These are phyloP conservation scores for Tupiocoris notatus DNA, from an alignment of 2,888 invertebrate genomes.

Conservation along the genomic window DNA sequence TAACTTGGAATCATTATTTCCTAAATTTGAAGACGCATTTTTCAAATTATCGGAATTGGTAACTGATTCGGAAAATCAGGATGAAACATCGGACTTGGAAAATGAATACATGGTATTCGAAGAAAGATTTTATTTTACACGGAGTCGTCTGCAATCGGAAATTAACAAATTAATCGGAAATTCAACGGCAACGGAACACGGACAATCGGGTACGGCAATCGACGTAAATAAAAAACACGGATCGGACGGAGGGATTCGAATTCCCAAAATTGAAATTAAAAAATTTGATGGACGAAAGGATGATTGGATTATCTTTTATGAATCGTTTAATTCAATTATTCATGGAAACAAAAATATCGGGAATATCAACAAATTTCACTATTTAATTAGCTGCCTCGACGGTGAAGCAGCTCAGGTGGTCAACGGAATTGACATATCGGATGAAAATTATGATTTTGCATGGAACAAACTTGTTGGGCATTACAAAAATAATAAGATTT, in stretches of 20 bases:
- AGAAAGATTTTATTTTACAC: neutral
- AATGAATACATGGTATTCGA: neutral
- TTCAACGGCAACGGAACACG: neutral
- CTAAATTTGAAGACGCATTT: neutral
- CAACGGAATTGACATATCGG: conserved; percentile 1
- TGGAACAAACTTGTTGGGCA: neutral
- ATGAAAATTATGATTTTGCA: conserved; percentile 10
- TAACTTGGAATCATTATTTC: neutral
- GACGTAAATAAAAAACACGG: too few relatives aligned
- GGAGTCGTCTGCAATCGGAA: neutral
- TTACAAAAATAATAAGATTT: conserved; percentile 6
- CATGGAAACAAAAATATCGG: neutral
- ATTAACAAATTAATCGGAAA: neutral
- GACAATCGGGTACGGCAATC: neutral
- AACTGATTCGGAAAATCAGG: neutral
- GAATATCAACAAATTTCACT: conserved; percentile 6
- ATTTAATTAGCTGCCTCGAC: neutral
- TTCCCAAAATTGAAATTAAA: neutral
- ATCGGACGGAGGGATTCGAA: neutral
- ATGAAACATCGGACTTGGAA: neutral
- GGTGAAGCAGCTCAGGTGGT: neutral
- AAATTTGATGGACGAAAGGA: neutral
- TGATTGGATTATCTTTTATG: conserved; percentile 10
- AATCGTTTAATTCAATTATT: neutral
- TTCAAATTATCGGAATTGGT: neutral